These are phyloP conservation scores for Virgularia gustaviana DNA, from an alignment of 92 coral and sea anemone genomes.

Conservation along the genomic window DNA sequence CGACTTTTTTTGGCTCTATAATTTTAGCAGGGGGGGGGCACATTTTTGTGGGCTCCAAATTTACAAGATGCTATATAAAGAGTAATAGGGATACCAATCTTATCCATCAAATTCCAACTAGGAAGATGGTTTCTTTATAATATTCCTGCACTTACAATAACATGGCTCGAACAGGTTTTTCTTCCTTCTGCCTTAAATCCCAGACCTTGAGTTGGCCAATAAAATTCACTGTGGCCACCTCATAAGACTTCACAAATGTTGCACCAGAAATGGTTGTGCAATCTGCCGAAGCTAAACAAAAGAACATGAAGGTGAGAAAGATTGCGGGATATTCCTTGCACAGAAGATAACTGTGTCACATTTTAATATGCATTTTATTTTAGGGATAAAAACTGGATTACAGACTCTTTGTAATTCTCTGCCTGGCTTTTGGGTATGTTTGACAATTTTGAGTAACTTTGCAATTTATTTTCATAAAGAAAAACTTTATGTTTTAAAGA, in stretches of 20 bases:
- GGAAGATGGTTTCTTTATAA: background rate
- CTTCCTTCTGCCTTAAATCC: constrained; percentile 76
- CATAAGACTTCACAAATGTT: constrained; percentile 67
- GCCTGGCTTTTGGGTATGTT: no score
- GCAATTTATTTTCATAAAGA: no score
- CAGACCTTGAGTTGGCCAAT: constrained; percentile 93
- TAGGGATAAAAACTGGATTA: background rate
- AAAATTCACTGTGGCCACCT: constrained; percentile 79
- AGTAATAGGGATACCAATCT: no score
- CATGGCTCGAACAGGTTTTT: constrained; percentile 79
- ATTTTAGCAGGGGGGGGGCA: no score
- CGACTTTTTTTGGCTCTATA: no score
- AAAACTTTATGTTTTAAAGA: no score
- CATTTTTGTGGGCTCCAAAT: no score
- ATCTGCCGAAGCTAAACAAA: constrained; percentile 70
- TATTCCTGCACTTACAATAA: constrained; percentile 83
- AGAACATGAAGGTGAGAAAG: background rate
- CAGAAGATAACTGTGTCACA: background rate
- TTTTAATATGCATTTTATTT: background rate
- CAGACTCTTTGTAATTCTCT: no score
- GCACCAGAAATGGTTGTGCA: constrained; percentile 77
- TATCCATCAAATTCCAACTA: background rate
- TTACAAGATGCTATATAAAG: no score
- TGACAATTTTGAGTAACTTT: no score
- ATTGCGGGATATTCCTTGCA: background rate